Conservation (phyloP, 2,797 vertebrate genomes). For the Hypotaenidia philippensis region DNA sequence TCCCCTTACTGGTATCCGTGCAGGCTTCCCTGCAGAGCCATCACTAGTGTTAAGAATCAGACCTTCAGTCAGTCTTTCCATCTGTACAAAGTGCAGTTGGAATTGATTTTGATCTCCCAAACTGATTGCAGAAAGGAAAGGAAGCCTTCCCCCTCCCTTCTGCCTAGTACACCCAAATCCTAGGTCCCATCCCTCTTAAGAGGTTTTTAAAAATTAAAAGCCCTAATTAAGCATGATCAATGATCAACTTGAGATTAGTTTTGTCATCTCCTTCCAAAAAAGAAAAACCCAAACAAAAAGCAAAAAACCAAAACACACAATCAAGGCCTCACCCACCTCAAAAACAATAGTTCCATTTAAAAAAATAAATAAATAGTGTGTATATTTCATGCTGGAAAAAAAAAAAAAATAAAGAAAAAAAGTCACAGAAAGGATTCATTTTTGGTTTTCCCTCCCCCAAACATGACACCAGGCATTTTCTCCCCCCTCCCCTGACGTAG, state of each 20-base stretch:
- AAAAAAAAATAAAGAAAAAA: slow-evolving; percentile 51
- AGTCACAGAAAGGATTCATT: slow-evolving; percentile 77
- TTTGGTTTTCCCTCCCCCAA: slow-evolving; percentile 54
- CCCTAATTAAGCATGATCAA: slow-evolving; percentile 19
- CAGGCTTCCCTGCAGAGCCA: slow-evolving; percentile 38
- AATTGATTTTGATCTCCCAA: slow-evolving; percentile 79
- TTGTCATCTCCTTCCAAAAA: slow-evolving; percentile 39
- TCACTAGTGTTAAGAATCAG: slow-evolving; percentile 81
- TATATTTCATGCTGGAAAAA: slow-evolving; percentile 67
- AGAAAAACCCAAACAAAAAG: background rate
- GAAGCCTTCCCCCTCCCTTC: background rate
- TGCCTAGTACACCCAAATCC: background rate
- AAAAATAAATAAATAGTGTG: slow-evolving; percentile 84
- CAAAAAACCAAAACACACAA: background rate
- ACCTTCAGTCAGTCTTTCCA: slow-evolving; percentile 57
- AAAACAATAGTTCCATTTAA: slow-evolving; percentile 69
- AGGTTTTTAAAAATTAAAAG: background rate
- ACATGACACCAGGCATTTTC: slow-evolving; percentile 56
- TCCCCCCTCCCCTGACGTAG: slow-evolving; percentile 72
- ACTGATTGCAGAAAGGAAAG: slow-evolving; percentile 4
- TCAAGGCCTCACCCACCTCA: slow-evolving; percentile 30
- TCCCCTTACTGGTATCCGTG: background rate
- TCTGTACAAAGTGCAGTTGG: slow-evolving; percentile 85
- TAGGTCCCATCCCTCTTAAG: background rate
- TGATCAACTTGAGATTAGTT: slow-evolving; percentile 37